phyloP scores from a whole-genome alignment of 1,140 invertebrate genomes.

The Temnothorax nylanderi region DNA sequence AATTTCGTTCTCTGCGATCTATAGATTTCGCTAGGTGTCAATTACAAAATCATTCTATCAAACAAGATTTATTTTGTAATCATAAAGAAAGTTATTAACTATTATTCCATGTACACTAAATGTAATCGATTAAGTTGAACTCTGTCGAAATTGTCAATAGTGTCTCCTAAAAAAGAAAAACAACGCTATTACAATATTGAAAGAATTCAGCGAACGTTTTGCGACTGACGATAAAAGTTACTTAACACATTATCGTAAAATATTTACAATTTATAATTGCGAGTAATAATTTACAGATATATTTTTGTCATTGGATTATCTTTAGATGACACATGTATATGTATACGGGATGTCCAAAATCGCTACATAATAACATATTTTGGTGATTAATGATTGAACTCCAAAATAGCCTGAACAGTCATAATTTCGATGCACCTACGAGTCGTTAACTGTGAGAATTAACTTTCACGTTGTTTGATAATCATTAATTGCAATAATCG shows the following conservation, averaged over 20 bases:
- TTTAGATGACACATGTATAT: not conserved
- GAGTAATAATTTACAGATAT: not conserved
- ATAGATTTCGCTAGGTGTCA: not conserved
- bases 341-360: not conserved
- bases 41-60: not conserved
- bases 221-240: not conserved
- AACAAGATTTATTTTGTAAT: not conserved
- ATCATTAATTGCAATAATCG: not conserved
- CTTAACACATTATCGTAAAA: not conserved
- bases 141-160: slow-evolving; percentile 7
- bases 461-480: not conserved
- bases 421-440: not conserved
- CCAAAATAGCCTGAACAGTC: not conserved
- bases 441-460: not conserved
- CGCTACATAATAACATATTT: not conserved
- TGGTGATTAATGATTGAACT: not conserved
- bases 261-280: not conserved
- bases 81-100: not conserved
- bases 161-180: not conserved
- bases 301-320: not conserved
- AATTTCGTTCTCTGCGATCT: slow-evolving; percentile 24
- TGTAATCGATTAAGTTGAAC: not conserved
- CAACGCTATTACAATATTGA: not conserved
- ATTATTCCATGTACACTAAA: not conserved
- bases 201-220: not conserved